Percentiles rank a stretch among this genome's conserved stretches.
These are phyloP conservation scores for Caenorhabditis panamensis DNA, from an alignment of 2,888 invertebrate species.

Conservation along the genomic window DNA sequence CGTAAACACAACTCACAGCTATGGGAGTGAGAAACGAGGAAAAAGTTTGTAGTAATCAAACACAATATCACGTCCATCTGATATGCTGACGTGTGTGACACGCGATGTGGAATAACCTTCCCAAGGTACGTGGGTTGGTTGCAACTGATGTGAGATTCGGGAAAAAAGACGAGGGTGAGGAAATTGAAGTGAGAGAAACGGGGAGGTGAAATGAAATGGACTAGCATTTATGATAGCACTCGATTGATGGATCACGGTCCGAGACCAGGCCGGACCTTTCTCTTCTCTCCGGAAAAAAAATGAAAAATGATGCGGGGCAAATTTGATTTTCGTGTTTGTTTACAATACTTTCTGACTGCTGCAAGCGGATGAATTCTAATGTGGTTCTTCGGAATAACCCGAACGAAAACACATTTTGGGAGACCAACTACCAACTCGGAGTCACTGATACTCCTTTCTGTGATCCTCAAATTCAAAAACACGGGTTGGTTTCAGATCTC, in stretches of 20 bases:
- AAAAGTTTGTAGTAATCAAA: slow-evolving; percentile 53
- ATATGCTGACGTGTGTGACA: slow-evolving; percentile 51
- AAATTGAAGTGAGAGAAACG: slow-evolving; percentile 3
- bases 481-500: neutral
- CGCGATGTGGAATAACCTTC: slow-evolving; percentile 37
- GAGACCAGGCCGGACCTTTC: neutral
- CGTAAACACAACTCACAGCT: slow-evolving; percentile 33
- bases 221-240: slow-evolving; percentile 46
- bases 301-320: slow-evolving; percentile 28
- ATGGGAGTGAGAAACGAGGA: neutral
- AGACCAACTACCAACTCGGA: slow-evolving; percentile 2
- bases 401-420: slow-evolving; percentile 22
- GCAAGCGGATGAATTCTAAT: slow-evolving; percentile 41
- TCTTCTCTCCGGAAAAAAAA: neutral
- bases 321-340: slow-evolving; percentile 56
- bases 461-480: neutral
- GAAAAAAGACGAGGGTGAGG: neutral
- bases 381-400: slow-evolving; percentile 29
- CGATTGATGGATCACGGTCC: slow-evolving; percentile 55
- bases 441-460: neutral
- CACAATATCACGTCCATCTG: slow-evolving; percentile 41
- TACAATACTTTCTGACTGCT: slow-evolving; percentile 24
- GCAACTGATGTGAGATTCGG: slow-evolving; percentile 3
- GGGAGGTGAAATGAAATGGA: slow-evolving; percentile 26
- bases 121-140: slow-evolving; percentile 36